These are phyloP conservation scores for Abscondita cerata DNA, from an alignment of 2,888 invertebrate species.

Conservation along the genomic window DNA sequence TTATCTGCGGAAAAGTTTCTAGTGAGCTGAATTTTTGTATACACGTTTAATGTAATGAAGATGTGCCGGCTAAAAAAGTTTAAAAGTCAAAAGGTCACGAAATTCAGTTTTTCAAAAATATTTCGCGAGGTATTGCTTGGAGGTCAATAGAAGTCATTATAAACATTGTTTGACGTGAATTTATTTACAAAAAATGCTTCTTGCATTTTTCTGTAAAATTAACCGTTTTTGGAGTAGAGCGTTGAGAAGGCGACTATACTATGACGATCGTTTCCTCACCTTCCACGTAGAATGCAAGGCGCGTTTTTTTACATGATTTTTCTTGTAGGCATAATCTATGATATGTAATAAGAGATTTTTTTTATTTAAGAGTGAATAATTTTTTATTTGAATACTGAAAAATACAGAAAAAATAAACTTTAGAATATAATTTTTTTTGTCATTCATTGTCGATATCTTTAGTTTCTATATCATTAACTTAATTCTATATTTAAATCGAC, in stretches of 20 bases:
- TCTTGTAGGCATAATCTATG: not conserved
- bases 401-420: not conserved
- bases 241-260: conserved; percentile 16
- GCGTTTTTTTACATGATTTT: conserved; percentile 5
- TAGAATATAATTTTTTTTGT: not conserved
- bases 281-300: conserved; percentile 9
- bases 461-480: not conserved
- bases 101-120: not conserved
- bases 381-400: conserved; percentile 1
- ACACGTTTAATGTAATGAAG: too few species aligned
- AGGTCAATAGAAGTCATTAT: conserved; percentile 3
- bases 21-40: too few species aligned
- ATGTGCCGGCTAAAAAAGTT: not conserved
- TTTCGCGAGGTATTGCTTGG: conserved; percentile 9
- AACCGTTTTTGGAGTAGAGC: conserved; percentile 23
- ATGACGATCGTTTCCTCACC: not conserved
- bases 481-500: too few species aligned
- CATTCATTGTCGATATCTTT: not conserved
- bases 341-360: not conserved
- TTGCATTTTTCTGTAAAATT: conserved; percentile 26
- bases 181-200: conserved; percentile 28
- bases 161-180: conserved; percentile 8
- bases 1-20: too few species aligned
- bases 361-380: not conserved
- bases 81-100: conserved; percentile 2